Conservation (phyloP, 2,797 vertebrate species). For the Syndactyla subalaris region DNA sequence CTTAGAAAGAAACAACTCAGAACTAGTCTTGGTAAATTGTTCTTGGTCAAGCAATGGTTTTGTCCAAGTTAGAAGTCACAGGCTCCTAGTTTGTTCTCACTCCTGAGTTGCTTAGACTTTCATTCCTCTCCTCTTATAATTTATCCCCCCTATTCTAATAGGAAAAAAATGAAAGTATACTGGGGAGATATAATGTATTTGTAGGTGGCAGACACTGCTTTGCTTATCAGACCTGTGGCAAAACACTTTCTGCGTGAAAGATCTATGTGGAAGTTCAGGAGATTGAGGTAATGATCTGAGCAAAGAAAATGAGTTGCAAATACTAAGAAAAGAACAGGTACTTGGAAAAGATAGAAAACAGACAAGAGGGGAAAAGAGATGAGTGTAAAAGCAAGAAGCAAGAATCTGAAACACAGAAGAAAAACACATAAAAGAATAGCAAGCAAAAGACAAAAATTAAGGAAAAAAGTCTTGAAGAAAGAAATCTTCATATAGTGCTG, state of each 20-base stretch:
- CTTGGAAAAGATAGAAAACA: background rate
- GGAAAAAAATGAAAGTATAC: background rate
- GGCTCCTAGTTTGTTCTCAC: background rate
- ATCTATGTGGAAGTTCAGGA: background rate
- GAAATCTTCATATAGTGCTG: background rate
- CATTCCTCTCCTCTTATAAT: background rate
- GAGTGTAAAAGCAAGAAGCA: background rate
- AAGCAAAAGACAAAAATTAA: background rate
- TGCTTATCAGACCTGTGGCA: background rate
- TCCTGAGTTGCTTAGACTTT: background rate
- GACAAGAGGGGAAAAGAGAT: background rate
- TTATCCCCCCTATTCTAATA: background rate
- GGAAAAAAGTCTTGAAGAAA: background rate
- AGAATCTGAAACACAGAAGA: background rate
- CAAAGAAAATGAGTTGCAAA: background rate
- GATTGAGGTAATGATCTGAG: background rate
- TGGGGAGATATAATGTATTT: fast-evolving
- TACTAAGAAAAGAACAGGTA: background rate
- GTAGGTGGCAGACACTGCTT: fast-evolving
- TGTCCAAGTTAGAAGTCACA: background rate
- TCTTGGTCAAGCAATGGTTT: background rate
- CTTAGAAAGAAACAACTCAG: background rate
- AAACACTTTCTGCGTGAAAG: background rate
- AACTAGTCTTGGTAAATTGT: background rate
- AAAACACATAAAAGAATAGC: background rate